Evolutionary conservation across 2,888 invertebrate genomes (phyloP).

Genomic region (Chrysomela aeneicollis): DNA sequence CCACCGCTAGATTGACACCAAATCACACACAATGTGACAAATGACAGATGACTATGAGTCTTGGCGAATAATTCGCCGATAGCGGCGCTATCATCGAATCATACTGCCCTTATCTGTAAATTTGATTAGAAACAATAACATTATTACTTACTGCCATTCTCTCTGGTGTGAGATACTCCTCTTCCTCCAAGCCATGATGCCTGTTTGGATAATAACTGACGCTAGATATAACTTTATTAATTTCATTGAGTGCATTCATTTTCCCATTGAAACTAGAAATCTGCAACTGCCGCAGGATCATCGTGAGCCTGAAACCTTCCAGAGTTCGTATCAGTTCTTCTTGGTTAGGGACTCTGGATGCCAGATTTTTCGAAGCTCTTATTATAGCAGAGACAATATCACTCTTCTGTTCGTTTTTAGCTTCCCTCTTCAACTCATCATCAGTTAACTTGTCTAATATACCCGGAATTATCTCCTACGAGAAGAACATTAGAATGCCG

Average conservation of each 20-base stretch:
- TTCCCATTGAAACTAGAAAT: slow-evolving; percentile 98
- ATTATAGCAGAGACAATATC: slow-evolving; percentile 95
- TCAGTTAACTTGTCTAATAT: slow-evolving; percentile 92
- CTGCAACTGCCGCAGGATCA: slow-evolving; percentile 89
- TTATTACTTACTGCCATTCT: slow-evolving; percentile 84
- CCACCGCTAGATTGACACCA: no score
- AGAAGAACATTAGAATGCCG: slow-evolving; percentile 29
- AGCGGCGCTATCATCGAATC: no score
- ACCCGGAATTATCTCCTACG: slow-evolving; percentile 87
- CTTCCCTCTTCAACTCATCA: slow-evolving; percentile 94
- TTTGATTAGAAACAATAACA: no score
- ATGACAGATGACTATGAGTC: no score
- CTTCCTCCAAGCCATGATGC: slow-evolving; percentile 75
- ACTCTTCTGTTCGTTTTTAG: slow-evolving; percentile 94
- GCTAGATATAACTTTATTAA: slow-evolving; percentile 93
- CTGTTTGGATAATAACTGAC: slow-evolving; percentile 89
- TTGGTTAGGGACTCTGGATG: slow-evolving; percentile 82
- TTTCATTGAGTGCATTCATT: slow-evolving; percentile 98
- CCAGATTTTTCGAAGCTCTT: slow-evolving; percentile 89
- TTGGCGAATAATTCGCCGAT: no score
- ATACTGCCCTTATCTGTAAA: no score
- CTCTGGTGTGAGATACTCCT: slow-evolving; percentile 93
- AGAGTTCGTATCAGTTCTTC: slow-evolving; percentile 80
- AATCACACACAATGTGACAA: no score
- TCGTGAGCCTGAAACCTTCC: slow-evolving; percentile 95